These are phyloP conservation scores for Drosophila testacea DNA, from an alignment of 2,888 invertebrate species.

Conservation along the genomic window DNA sequence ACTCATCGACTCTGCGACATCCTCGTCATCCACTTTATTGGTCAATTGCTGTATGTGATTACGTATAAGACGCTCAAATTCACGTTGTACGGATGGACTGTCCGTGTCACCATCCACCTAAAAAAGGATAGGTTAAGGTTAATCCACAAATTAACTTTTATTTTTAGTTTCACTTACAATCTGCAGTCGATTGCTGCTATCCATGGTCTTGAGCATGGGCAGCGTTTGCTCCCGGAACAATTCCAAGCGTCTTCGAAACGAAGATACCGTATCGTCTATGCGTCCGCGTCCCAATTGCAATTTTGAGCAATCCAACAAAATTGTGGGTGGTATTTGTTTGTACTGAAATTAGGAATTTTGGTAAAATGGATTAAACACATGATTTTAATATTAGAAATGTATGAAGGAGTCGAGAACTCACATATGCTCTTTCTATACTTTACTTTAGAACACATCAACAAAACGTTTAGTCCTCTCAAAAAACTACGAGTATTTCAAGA, in stretches of 20 bases:
- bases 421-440: too few species aligned
- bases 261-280: conserved; percentile 94
- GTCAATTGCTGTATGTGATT: conserved; percentile 89
- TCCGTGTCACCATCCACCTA: conserved; percentile 96
- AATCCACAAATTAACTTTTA: too few species aligned
- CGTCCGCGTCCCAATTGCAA: conserved; percentile 93
- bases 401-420: too few species aligned
- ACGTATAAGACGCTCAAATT: conserved; percentile 90
- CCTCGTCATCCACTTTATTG: conserved; percentile 57
- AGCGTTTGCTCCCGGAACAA: conserved; percentile 94
- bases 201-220: conserved; percentile 94
- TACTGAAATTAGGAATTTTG: conserved; percentile 86
- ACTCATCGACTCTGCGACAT: conserved; percentile 25
- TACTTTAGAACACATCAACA: too few species aligned
- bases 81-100: conserved; percentile 90
- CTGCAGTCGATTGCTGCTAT: conserved; percentile 92
- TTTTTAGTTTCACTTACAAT: conserved; percentile 88
- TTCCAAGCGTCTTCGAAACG: conserved; percentile 93
- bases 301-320: conserved; percentile 96
- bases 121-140: background rate
- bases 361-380: too few species aligned
- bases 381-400: too few species aligned
- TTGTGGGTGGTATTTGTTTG: conserved; percentile 91
- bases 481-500: too few species aligned
- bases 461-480: too few species aligned